Percentiles rank a stretch among this genome's conserved stretches.
These are phyloP conservation scores for Cirrhinus molitorella DNA, from an alignment of 2,797 vertebrate genomes.

Conservation along the genomic window DNA sequence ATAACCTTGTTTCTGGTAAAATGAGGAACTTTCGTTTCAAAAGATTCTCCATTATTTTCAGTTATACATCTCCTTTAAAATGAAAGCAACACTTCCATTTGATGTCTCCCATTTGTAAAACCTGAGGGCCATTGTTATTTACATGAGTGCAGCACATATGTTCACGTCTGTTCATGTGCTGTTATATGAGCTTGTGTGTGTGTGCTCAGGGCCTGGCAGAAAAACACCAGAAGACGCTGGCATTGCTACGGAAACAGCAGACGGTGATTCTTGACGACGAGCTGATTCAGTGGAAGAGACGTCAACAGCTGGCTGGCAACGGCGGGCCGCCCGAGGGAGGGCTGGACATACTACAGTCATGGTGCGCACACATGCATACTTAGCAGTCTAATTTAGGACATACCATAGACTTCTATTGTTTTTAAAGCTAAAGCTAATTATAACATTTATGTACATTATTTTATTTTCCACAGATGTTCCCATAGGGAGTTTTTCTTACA, in stretches of 20 bases:
- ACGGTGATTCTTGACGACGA: slow-evolving; percentile 93
- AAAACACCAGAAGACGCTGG: slow-evolving; percentile 93
- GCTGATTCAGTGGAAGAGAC: slow-evolving; percentile 95
- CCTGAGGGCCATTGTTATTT: not conserved
- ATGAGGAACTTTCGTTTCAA: not conserved
- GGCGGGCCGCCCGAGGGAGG: slow-evolving; percentile 89
- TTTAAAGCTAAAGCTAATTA: not conserved
- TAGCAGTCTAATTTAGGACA: not conserved
- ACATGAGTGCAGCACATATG: not conserved
- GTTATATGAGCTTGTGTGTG: slow-evolving; percentile 18
- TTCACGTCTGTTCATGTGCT: slow-evolving; percentile 23
- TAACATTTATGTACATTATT: not conserved
- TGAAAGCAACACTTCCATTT: not conserved
- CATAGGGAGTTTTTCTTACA: not conserved
- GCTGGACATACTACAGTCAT: slow-evolving; percentile 91
- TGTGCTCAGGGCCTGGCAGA: slow-evolving; percentile 86
- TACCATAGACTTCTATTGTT: not conserved
- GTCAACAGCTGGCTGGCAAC: slow-evolving; percentile 93
- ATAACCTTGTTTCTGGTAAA: not conserved
- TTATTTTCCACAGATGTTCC: not conserved
- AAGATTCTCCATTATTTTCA: not conserved
- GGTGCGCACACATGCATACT: slow-evolving; percentile 72
- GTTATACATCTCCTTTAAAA: not conserved
- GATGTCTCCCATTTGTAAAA: not conserved
- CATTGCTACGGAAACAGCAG: slow-evolving; percentile 91